phyloP scores from a whole-genome alignment of 1,140 invertebrate species.

The Bilobella aurantiaca region DNA sequence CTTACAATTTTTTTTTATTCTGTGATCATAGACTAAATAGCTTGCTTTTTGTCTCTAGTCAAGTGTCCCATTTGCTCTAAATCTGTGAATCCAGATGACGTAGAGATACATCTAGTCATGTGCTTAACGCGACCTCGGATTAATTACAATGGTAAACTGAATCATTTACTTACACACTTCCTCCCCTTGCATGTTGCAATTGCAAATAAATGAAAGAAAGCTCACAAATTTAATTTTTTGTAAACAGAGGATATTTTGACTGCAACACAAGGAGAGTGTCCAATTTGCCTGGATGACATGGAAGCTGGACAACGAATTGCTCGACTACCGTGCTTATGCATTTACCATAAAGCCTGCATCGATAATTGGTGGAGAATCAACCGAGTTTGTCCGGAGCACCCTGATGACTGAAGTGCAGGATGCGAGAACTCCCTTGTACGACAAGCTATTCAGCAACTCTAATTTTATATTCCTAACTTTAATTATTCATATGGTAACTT shows the following conservation, averaged over 20 bases:
- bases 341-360: slow-evolving; percentile 97
- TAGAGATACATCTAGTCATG: slow-evolving; percentile 97
- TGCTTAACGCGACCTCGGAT: slow-evolving; percentile 96
- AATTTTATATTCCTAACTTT: neutral
- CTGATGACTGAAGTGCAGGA: neutral
- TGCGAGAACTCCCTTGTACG: neutral
- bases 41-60: neutral
- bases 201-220: neutral
- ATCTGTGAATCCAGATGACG: slow-evolving; percentile 47
- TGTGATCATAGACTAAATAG: neutral
- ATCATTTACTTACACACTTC: too few species aligned
- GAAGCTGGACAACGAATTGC: slow-evolving; percentile 88
- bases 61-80: slow-evolving; percentile 3
- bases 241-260: slow-evolving; percentile 83
- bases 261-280: slow-evolving; percentile 91
- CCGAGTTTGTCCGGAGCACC: slow-evolving; percentile 42
- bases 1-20: neutral
- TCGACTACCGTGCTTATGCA: slow-evolving; percentile 93
- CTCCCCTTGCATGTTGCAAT: slow-evolving; percentile 34
- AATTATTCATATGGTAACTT: too few species aligned
- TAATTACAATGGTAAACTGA: slow-evolving; percentile 82
- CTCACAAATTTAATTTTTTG: neutral
- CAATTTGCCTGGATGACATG: slow-evolving; percentile 95
- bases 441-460: neutral
- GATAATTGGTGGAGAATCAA: slow-evolving; percentile 96